Evolutionary conservation across 2,113 vertebrate species (phyloP).

Genomic region (Todiramphus chloris): DNA sequence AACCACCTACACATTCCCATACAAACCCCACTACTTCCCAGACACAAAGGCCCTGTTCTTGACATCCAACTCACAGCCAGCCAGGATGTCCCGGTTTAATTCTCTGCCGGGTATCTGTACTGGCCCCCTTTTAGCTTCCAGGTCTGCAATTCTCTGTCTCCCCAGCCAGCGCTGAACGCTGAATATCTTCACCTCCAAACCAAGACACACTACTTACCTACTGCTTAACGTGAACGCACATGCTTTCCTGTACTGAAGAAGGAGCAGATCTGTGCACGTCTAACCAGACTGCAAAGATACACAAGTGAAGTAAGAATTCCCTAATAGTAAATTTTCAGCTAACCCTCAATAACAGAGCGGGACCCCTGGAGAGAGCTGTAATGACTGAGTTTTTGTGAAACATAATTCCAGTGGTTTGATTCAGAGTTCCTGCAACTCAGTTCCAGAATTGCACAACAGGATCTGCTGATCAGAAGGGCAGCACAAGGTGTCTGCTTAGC

Average conservation of each 20-base stretch:
- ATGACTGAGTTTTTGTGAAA: not conserved
- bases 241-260: not conserved
- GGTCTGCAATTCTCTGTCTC: not conserved
- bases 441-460: not conserved
- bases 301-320: not conserved
- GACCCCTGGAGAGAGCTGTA: not conserved
- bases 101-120: not conserved
- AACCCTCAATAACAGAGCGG: not conserved
- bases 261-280: not conserved
- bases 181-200: not conserved
- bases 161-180: not conserved
- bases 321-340: not conserved
- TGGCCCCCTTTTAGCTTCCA: not conserved
- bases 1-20: not conserved
- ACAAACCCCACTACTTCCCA: not conserved
- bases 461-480: not conserved
- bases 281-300: not conserved
- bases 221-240: not conserved
- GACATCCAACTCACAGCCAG: not conserved
- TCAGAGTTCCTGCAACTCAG: not conserved
- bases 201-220: not conserved
- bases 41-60: not conserved
- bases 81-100: fast-evolving
- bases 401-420: not conserved
- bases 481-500: not conserved